Evolutionary conservation across 2,113 vertebrate species (phyloP), one percentile per base, ranked within the genome.

Genomic region (Forbesichthys agassizii): DNA sequence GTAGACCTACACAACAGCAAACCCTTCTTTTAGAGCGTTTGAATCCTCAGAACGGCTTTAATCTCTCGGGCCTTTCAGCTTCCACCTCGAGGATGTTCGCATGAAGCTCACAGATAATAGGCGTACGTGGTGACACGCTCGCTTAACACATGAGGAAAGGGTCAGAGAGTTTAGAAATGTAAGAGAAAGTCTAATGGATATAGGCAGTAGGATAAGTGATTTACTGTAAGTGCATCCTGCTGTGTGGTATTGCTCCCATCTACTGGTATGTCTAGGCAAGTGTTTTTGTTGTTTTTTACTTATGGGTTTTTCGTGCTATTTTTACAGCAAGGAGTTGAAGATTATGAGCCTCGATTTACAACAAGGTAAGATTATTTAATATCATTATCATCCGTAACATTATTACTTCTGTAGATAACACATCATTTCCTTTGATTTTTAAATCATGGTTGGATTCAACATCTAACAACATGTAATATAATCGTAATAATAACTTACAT

Each of bases 311-410:
- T 77, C 81, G 81, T 71, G 27, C 27, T 27, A 46, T 64, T 73
- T 4, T 74, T 47, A 46, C 88, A 66, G 12, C 90, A 94, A 91
- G 94, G 90, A 42, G 89, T 92, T 1, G 95, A 97, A 16, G 94
- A 96, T 77, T 98, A 98, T 0, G 95, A 97, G 61, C 80, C 94
- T 0, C 92, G 95, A 69, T 94, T 95, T 0, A 90, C 94, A 72
- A 95, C 93, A 81, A 98, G 96, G 97, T 98, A 94, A 95, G 94
- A 68, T 33, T 4, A 1, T 11, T 33, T 52, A 48, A 18, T 3
- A 47, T 12, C 1, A 42, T n/a, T 13, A 48, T 48, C 27, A 27
- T 47, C 57, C 11, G 4, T 56, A 3, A 8, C 11, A 56, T 56
- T 20, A 56, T 16, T 27, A n/a, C 9, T 20, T 58, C 5, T 42